These are phyloP conservation scores for Tridacna crocea DNA, from an alignment of 2,888 invertebrate genomes.

Conservation along the genomic window DNA sequence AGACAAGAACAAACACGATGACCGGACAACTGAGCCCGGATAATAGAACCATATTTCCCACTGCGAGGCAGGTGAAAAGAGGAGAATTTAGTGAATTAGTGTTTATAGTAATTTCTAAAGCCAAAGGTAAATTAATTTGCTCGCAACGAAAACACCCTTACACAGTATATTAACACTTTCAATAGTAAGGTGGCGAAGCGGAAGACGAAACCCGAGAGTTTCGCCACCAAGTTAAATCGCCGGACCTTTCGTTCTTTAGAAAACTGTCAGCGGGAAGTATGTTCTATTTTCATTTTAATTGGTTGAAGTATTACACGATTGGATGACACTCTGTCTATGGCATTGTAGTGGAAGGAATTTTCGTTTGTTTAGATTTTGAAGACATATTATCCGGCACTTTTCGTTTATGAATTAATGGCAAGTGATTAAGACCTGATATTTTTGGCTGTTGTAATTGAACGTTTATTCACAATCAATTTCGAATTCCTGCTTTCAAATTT, in stretches of 20 bases:
- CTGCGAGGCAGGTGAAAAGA: constrained; percentile 61
- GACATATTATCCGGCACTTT: constrained; percentile 20
- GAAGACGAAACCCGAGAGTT: constrained; percentile 51
- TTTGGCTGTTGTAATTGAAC: background rate
- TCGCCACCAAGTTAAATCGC: constrained; percentile 39
- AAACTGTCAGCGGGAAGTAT: constrained; percentile 17
- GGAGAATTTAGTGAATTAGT: constrained; percentile 55
- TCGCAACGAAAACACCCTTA: constrained; percentile 62
- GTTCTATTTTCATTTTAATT: constrained; percentile 25
- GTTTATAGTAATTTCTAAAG: constrained; percentile 50
- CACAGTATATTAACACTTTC: constrained; percentile 57
- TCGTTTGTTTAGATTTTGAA: constrained; percentile 1
- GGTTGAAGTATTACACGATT: constrained; percentile 23
- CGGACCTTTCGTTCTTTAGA: constrained; percentile 16
- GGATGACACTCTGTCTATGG: constrained; percentile 15
- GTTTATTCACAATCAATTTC: too few relatives aligned
- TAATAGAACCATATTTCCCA: constrained; percentile 33
- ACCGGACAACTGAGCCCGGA: constrained; percentile 55
- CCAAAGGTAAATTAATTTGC: constrained; percentile 66
- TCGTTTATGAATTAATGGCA: constrained; percentile 20
- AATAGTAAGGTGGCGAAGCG: constrained; percentile 56
- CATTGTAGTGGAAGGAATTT: constrained; percentile 17
- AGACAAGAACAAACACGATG: constrained; percentile 55
- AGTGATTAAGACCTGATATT: constrained; percentile 6
- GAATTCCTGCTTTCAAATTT: too few relatives aligned